A percentile compares a stretch with the other conserved stretches of the same genome.
Evolutionary conservation across 2,113 vertebrate species (phyloP).

Genomic region (Glaucomys volans): DNA sequence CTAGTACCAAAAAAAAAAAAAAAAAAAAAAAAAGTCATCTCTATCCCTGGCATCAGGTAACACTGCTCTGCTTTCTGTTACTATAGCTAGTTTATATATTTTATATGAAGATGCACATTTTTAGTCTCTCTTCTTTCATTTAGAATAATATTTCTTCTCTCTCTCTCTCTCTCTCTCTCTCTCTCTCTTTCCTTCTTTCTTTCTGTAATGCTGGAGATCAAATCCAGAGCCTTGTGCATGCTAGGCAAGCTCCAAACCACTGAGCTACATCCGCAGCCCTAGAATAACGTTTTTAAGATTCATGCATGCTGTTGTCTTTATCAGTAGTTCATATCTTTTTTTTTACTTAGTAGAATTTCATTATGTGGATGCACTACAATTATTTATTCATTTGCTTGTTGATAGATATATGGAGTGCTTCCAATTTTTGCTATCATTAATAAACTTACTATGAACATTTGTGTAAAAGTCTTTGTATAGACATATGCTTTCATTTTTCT

Average conservation of each 20-base stretch:
- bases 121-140: not conserved
- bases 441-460: not conserved
- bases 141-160: not conserved
- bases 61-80: not conserved
- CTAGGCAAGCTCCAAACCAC: no score
- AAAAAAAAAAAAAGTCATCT: no score
- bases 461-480: not conserved
- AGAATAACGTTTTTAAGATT: not conserved
- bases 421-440: not conserved
- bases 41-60: not conserved
- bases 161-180: no score
- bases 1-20: no score
- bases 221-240: no score
- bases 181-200: no score
- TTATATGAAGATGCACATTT: not conserved
- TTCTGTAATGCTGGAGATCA: no score
- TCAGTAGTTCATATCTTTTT: not conserved
- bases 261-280: not conserved
- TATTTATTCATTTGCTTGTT: constrained; percentile 31
- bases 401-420: not conserved
- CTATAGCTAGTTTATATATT: not conserved
- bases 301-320: not conserved
- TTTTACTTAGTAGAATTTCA: not conserved
- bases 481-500: not conserved
- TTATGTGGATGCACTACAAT: not conserved